Evolutionary conservation across 2,113 vertebrate genomes (phyloP).

Genomic region (Brevimyrus niger): DNA sequence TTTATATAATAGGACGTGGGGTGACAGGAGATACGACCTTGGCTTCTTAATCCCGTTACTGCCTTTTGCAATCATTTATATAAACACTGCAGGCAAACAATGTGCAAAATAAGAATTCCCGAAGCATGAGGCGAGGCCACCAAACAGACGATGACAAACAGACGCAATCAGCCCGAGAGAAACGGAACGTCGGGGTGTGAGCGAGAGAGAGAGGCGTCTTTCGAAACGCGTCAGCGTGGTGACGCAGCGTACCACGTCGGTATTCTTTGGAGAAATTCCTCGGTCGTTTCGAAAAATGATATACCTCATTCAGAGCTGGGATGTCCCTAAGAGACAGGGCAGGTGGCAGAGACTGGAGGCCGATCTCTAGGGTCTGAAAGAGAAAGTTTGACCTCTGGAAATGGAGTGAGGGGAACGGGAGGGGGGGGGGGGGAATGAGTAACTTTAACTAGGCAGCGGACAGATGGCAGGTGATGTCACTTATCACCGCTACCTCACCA

Average conservation of each 20-base stretch:
- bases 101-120: background rate
- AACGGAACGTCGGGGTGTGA: background rate
- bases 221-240: background rate
- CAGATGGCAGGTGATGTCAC: background rate
- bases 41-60: background rate
- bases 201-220: background rate
- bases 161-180: background rate
- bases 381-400: background rate
- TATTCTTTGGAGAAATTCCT: background rate
- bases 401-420: background rate
- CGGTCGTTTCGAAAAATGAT: background rate
- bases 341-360: background rate
- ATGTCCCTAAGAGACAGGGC: background rate
- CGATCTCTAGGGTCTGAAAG: background rate
- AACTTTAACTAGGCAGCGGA: background rate
- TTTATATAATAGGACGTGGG: background rate
- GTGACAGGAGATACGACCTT: background rate
- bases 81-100: background rate
- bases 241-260: background rate
- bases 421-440: no score
- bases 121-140: background rate
- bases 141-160: background rate
- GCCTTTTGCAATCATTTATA: background rate
- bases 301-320: background rate
- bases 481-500: background rate